Evolutionary conservation across 2,888 invertebrate genomes (phyloP), one percentile per base, ranked within the genome.

Genomic region (Mesochorus sp.): DNA sequence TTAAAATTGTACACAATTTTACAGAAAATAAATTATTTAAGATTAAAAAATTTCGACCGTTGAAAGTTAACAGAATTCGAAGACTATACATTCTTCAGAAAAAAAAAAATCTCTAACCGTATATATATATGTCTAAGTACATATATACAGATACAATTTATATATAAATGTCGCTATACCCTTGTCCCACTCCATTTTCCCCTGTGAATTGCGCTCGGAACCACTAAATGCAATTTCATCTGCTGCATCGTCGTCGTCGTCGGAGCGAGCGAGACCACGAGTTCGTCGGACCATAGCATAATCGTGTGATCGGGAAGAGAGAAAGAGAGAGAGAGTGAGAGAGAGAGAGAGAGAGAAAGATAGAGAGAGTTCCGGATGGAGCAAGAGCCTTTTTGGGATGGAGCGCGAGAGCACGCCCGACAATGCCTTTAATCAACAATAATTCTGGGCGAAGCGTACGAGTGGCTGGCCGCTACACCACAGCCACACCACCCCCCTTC

Each of bases 391-490:
- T 85, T n/a, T 85, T 83, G 82, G 73, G 74, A 70, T 74, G 34
- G 51, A 51, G 17, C 68, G 68, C 68, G 57, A 68, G 61, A 61
- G 44, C 53, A 80, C 79, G 76, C 75, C 70, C 85, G 83, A 88
- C 88, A 89, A 88, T 87, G 86, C 86, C 88, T 88, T 89, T 88
- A 88, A 89, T 89, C 89, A 88, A 89, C 87, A 87, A 89, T 88
- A 89, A 88, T 88, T 87, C 84, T 81, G 74, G n/a, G 75, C 80
- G 70, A 72, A 68, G 75, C 76, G 70, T 72, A 61, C 64, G 55
- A 55, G 71, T 68, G 44, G 62, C 68, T 57, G 55, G 66, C 67
- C 68, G 62, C 37, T 49, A 34, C 57, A 59, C 76, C 64, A 51
- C 73, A 57, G 55, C 61, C 19, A 14, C 55, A 26, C 64, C 49